These are phyloP conservation scores for Gouania willdenowi DNA, from an alignment of 2,797 vertebrate species.

Conservation along the genomic window DNA sequence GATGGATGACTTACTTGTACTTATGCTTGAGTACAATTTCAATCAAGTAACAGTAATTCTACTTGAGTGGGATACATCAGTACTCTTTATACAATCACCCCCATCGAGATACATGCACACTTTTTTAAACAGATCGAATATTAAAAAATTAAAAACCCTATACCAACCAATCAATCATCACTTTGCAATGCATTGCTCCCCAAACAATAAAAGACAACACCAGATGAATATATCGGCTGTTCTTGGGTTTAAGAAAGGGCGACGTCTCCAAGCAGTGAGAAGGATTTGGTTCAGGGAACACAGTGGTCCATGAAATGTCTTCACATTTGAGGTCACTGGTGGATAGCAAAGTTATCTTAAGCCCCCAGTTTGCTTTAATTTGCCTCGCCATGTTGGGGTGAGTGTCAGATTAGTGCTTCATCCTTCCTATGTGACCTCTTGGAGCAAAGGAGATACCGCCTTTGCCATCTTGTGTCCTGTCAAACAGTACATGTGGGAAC, in stretches of 20 bases:
- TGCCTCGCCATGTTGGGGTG: constrained; percentile 42
- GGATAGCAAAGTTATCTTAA: constrained; percentile 74
- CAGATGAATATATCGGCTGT: constrained; percentile 74
- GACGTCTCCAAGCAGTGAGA: constrained; percentile 56
- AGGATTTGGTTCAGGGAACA: constrained; percentile 73
- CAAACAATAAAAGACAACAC: constrained; percentile 72
- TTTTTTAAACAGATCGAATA: constrained; percentile 53
- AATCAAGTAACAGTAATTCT: too few species aligned
- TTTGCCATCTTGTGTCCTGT: constrained; percentile 71
- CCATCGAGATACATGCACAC: constrained; percentile 48
- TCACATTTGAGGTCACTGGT: constrained; percentile 67
- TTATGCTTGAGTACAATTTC: too few species aligned
- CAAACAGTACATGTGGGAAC: constrained; percentile 74
- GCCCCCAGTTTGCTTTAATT: constrained; percentile 58
- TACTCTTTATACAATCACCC: constrained; percentile 30
- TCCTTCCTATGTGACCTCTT: constrained; percentile 67
- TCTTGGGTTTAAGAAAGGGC: constrained; percentile 59
- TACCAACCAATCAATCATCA: constrained; percentile 55
- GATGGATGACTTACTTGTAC: too few species aligned
- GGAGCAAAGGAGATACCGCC: constrained; percentile 61
- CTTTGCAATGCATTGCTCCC: constrained; percentile 61
- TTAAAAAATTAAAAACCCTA: constrained; percentile 61
- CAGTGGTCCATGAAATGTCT: constrained; percentile 46
- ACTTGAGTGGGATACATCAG: too few species aligned
- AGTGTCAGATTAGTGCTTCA: constrained; percentile 65